Conservation (phyloP, 2,888 invertebrate species). For the Dysmachus trigonus region DNA sequence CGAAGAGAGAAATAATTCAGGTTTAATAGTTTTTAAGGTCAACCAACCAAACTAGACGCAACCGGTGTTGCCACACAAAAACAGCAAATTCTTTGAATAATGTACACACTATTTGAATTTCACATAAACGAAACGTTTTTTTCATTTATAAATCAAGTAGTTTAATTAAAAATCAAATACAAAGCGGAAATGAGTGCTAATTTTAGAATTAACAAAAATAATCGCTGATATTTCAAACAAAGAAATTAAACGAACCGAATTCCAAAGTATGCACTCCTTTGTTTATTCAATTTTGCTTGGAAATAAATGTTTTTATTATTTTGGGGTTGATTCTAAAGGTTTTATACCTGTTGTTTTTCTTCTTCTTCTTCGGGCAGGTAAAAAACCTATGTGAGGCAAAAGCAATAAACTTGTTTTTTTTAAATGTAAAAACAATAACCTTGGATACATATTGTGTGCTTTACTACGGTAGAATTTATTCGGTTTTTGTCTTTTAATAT, state of each 20-base stretch:
- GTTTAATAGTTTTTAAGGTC: conserved; percentile 25
- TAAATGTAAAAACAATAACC: not conserved
- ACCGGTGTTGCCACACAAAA: not conserved
- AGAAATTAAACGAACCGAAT: not conserved
- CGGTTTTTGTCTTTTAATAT: not conserved
- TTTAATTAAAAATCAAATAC: not conserved
- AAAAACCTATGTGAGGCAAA: not conserved
- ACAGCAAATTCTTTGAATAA: not conserved
- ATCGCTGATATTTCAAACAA: not conserved
- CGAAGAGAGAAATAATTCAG: conserved; percentile 20
- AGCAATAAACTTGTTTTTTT: not conserved
- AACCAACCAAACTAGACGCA: conserved; percentile 9
- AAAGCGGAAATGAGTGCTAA: not conserved
- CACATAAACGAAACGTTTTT: not conserved
- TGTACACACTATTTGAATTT: not conserved
- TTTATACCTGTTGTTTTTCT: not conserved
- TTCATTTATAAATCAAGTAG: not conserved
- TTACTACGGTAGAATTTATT: not conserved
- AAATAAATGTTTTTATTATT: not conserved
- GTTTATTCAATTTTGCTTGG: not conserved
- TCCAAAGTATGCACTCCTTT: not conserved
- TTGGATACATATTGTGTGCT: not conserved
- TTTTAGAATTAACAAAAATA: not conserved
- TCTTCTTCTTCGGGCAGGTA: not conserved
- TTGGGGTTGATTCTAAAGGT: not conserved